Evolutionary conservation across 2,113 vertebrate species (phyloP).

Genomic region (Pitta sordida): DNA sequence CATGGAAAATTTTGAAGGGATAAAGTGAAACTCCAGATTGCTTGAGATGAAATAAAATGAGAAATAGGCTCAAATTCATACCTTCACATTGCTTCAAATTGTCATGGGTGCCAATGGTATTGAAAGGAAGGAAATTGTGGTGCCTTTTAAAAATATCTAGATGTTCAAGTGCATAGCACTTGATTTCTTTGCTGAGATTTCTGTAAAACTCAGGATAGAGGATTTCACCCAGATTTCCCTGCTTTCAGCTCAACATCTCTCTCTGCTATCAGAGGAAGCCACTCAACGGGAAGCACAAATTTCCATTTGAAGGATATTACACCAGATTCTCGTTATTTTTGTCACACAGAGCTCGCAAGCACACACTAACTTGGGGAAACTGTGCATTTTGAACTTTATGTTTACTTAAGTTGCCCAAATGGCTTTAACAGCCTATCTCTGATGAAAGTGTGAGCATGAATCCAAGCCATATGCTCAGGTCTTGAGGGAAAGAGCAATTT

Average conservation of each 20-base stretch:
- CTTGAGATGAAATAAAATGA: background rate
- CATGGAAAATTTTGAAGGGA: background rate
- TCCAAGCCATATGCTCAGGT: background rate
- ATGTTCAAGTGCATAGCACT: background rate
- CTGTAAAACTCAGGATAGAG: background rate
- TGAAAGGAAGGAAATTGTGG: background rate
- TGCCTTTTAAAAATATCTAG: background rate
- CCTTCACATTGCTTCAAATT: background rate
- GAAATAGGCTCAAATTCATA: background rate
- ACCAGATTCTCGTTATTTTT: background rate
- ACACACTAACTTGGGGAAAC: background rate
- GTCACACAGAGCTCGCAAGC: background rate
- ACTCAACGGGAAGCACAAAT: background rate
- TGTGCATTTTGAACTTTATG: background rate
- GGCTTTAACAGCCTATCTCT: background rate
- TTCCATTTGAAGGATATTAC: background rate
- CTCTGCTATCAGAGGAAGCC: too few species aligned
- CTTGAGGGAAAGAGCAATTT: background rate
- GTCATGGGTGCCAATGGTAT: fast-evolving
- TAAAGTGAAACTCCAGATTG: background rate
- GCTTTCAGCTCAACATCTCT: background rate
- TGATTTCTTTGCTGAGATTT: background rate
- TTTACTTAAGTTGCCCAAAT: background rate
- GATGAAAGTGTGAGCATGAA: background rate
- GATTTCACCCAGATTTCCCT: background rate